These are phyloP conservation scores for Urocitellus parryii DNA, from an alignment of 2,113 vertebrate genomes.

Conservation along the genomic window DNA sequence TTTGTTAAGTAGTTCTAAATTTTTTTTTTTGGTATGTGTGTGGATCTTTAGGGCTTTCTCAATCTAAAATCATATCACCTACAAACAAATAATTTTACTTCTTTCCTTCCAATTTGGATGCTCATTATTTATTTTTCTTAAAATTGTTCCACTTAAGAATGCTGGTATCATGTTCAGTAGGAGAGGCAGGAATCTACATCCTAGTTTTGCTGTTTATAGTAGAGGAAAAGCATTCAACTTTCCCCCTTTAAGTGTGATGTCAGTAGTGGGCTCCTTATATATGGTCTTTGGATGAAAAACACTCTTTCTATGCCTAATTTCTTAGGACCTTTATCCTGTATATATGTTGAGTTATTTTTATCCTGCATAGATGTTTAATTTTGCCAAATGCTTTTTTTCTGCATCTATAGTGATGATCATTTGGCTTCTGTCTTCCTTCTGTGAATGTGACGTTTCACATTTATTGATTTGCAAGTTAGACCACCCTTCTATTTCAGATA, in stretches of 20 bases:
- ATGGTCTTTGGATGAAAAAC: background rate
- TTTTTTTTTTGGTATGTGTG: background rate
- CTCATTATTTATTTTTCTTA: background rate
- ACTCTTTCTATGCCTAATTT: background rate
- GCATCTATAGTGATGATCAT: background rate
- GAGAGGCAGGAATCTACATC: too few relatives aligned
- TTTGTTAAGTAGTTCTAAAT: background rate
- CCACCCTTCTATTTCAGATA: background rate
- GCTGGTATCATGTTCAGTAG: background rate
- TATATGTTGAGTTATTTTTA: background rate
- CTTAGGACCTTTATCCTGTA: background rate
- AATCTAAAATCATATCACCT: background rate
- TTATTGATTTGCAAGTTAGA: background rate
- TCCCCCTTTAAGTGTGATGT: background rate
- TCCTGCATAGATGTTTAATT: background rate
- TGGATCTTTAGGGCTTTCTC: background rate
- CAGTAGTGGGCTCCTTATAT: background rate
- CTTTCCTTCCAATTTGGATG: background rate
- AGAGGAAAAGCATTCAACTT: background rate
- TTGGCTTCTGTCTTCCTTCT: background rate
- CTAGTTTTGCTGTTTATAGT: background rate
- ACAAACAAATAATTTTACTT: background rate
- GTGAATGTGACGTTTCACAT: background rate
- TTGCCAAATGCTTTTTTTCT: background rate
- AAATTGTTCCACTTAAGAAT: background rate